phyloP scores from a whole-genome alignment of 2,113 vertebrate genomes.

The Cacatua alba region DNA sequence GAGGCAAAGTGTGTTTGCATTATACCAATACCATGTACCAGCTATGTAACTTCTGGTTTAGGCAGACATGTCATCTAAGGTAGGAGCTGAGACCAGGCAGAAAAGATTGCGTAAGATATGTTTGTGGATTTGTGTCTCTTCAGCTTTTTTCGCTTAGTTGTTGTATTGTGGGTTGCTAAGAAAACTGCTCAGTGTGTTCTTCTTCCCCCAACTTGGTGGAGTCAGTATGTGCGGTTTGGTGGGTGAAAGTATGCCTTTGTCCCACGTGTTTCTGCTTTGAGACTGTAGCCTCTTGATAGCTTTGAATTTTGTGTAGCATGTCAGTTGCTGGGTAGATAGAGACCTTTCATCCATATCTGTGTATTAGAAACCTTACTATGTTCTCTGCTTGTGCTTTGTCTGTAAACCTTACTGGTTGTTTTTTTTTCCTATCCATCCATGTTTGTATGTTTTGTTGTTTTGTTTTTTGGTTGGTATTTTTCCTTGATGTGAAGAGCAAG shows the following conservation, averaged over 20 bases:
- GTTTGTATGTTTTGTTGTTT: not conserved
- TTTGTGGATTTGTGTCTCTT: not conserved
- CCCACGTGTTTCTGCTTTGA: not conserved
- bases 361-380: rapidly evolving
- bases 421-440: not conserved
- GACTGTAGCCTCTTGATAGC: not conserved
- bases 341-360: not conserved
- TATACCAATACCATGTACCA: rapidly evolving
- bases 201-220: rapidly evolving
- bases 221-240: not conserved
- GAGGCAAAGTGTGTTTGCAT: not conserved
- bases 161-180: not conserved
- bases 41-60: not conserved
- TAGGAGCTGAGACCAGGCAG: not conserved
- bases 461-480: not conserved
- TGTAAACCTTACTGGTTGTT: not conserved
- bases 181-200: not conserved
- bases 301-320: not conserved
- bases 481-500: not conserved
- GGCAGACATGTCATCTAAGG: not conserved
- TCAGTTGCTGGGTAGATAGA: not conserved
- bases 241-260: not conserved
- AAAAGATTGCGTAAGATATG: not conserved
- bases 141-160: not conserved
- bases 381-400: not conserved